phyloP scores from a whole-genome alignment of 2,888 invertebrate species.

The Synanthedon andrenaeformis region DNA sequence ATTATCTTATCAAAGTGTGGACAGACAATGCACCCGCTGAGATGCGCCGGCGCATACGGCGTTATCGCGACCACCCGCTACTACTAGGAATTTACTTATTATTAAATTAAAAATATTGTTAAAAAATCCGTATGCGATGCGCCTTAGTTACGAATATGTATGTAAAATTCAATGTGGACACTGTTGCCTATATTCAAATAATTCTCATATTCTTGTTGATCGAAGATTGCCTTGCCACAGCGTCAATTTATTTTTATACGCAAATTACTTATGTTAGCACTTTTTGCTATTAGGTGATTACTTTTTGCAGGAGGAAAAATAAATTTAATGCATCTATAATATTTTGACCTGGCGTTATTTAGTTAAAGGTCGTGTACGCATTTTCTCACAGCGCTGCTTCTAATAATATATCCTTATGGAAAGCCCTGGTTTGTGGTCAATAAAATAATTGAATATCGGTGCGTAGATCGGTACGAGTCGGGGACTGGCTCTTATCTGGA shows the following conservation, averaged over 20 bases:
- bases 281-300: slow-evolving; percentile 3
- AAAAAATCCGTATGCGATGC: not conserved
- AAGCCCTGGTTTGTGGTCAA: slow-evolving; percentile 24
- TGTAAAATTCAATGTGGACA: too few species aligned
- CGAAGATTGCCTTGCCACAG: slow-evolving; percentile 9
- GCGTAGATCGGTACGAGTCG: slow-evolving; percentile 14
- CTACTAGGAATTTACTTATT: slow-evolving; percentile 12
- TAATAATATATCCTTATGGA: slow-evolving; percentile 24
- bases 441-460: slow-evolving; percentile 29
- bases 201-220: slow-evolving; percentile 13
- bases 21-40: slow-evolving; percentile 33
- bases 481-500: slow-evolving; percentile 38
- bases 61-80: slow-evolving; percentile 41
- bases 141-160: too few species aligned
- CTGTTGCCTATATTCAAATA: not conserved
- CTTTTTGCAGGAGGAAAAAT: too few species aligned
- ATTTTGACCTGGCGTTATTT: slow-evolving; percentile 1
- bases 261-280: not conserved
- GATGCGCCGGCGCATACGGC: slow-evolving; percentile 26
- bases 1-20: slow-evolving; percentile 40
- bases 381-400: slow-evolving; percentile 13
- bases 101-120: slow-evolving; percentile 13
- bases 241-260: slow-evolving; percentile 7
- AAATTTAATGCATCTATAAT: too few species aligned
- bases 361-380: slow-evolving; percentile 11